Conservation (phyloP, 2,113 vertebrate species). For the Atlantisia rogersi region DNA sequence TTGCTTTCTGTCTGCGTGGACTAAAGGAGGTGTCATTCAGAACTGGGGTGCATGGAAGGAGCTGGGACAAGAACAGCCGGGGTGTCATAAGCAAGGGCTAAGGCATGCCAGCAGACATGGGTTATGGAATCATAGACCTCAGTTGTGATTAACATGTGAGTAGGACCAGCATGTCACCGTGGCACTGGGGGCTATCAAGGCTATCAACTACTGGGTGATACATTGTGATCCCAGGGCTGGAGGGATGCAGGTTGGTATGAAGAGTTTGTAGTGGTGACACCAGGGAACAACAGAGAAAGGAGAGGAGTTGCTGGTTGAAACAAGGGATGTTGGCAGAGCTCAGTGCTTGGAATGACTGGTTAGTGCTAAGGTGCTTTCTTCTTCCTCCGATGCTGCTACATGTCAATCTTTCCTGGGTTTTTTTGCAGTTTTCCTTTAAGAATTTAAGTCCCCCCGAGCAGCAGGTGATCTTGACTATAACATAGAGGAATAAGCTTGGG, state of each 20-base stretch:
- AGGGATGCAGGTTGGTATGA: background rate
- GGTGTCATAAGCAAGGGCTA: background rate
- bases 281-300: background rate
- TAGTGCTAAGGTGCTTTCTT: background rate
- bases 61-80: background rate
- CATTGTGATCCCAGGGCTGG: background rate
- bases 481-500: slow-evolving; percentile 34
- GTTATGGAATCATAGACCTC: background rate
- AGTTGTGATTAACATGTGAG: background rate
- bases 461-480: slow-evolving; percentile 18
- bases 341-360: background rate
- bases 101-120: background rate
- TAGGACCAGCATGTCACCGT: background rate
- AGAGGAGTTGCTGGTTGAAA: background rate
- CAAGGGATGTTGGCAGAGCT: background rate
- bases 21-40: background rate
- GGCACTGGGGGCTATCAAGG: background rate
- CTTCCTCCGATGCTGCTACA: background rate
- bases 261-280: background rate
- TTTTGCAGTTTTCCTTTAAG: background rate
- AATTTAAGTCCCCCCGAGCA: background rate
- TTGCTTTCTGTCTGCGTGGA: background rate
- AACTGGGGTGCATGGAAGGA: background rate
- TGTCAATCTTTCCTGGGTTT: background rate
- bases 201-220: background rate